Evolutionary conservation across 1,140 invertebrate species (phyloP).

Genomic region (Drosophila sechellia): DNA sequence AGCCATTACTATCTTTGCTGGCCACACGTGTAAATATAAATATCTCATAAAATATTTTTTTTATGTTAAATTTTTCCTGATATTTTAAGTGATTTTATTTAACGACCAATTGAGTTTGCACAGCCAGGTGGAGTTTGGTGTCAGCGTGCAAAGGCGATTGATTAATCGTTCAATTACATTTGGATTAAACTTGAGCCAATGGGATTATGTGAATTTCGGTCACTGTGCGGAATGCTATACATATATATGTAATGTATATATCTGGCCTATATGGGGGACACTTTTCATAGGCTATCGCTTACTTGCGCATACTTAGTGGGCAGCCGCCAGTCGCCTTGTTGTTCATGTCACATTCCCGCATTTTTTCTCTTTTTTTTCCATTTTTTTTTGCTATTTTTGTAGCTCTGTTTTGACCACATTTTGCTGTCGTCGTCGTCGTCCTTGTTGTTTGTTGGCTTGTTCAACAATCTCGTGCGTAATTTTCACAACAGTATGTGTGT

Average conservation of each 20-base stretch:
- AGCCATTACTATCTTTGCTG: not conserved
- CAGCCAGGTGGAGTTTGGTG: not conserved
- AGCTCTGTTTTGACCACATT: slow-evolving; percentile 39
- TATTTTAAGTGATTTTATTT: not conserved
- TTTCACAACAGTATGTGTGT: slow-evolving; percentile 7
- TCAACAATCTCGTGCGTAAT: slow-evolving; percentile 60
- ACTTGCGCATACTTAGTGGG: slow-evolving; percentile 59
- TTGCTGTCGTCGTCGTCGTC: slow-evolving; percentile 22
- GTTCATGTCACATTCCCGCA: slow-evolving; percentile 49
- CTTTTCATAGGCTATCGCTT: slow-evolving; percentile 49
- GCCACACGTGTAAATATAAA: too few species aligned
- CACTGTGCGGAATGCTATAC: slow-evolving; percentile 21
- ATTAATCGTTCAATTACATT: not conserved
- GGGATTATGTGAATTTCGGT: not conserved
- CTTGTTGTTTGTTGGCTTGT: slow-evolving; percentile 53
- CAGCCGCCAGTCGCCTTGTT: slow-evolving; percentile 53
- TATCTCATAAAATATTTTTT: too few species aligned
- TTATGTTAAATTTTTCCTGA: not conserved
- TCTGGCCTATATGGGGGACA: not conserved
- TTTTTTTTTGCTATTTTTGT: slow-evolving; percentile 9
- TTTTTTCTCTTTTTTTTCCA: slow-evolving; percentile 1
- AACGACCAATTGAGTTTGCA: slow-evolving; percentile 3
- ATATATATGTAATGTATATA: slow-evolving; percentile 2
- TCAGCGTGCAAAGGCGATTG: not conserved
- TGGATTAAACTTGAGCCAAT: not conserved